phyloP scores from a whole-genome alignment of 1,140 invertebrate species.

The Anoplolepis gracilipes region DNA sequence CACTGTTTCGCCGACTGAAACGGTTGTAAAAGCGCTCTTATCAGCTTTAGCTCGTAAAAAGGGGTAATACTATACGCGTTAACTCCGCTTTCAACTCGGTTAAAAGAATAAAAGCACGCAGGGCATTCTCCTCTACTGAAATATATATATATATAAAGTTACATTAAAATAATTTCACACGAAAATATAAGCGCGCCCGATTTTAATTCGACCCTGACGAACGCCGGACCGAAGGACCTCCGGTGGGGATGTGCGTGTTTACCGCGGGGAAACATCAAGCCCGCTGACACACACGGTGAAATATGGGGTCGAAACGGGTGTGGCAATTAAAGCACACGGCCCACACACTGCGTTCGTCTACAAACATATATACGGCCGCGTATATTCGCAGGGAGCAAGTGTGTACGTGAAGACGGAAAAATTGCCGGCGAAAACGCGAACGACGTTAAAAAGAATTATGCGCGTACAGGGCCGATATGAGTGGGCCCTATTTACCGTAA shows the following conservation, averaged over 20 bases:
- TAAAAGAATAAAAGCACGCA: neutral
- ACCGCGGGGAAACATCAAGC: constrained; percentile 74
- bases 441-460: constrained; percentile 66
- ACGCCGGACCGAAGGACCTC: constrained; percentile 47
- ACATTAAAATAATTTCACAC: constrained; percentile 24
- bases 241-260: constrained; percentile 64
- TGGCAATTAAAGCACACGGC: constrained; percentile 70
- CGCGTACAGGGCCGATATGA: constrained; percentile 54
- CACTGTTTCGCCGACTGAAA: neutral
- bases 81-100: neutral
- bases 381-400: neutral
- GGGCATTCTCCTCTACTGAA: too few relatives aligned
- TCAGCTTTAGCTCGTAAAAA: neutral
- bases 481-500: constrained; percentile 56
- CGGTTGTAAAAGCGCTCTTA: neutral
- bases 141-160: neutral
- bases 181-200: neutral
- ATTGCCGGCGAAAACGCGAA: constrained; percentile 51
- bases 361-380: neutral
- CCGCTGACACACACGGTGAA: constrained; percentile 75
- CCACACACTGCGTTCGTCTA: neutral
- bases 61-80: neutral
- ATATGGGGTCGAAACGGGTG: constrained; percentile 74
- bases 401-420: constrained; percentile 37
- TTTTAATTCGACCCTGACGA: constrained; percentile 58